phyloP scores from a whole-genome alignment of 2,113 vertebrate genomes.

The Cacatua alba region DNA sequence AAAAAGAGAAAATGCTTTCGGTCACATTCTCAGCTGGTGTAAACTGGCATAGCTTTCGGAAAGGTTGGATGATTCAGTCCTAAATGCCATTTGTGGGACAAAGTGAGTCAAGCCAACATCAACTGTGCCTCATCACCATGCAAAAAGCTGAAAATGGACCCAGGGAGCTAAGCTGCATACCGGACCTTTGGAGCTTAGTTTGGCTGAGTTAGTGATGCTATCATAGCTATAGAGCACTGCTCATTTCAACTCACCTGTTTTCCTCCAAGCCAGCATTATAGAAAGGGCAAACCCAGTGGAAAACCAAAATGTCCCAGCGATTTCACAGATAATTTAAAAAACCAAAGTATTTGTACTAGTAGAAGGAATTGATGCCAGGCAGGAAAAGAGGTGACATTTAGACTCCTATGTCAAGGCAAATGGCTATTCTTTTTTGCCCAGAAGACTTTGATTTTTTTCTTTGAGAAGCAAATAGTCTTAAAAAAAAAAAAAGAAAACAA shows the following conservation, averaged over 20 bases:
- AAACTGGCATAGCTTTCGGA: background rate
- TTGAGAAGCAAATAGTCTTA: conserved; percentile 5
- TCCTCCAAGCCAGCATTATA: background rate
- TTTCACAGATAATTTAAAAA: background rate
- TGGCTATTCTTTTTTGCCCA: background rate
- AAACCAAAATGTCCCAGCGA: background rate
- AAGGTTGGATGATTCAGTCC: conserved; percentile 9
- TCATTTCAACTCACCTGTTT: background rate
- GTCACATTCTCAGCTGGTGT: background rate
- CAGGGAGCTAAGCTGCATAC: background rate
- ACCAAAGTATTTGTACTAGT: background rate
- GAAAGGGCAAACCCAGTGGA: background rate
- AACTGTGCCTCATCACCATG: background rate
- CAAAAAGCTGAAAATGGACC: background rate
- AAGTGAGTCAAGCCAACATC: conserved; percentile 30
- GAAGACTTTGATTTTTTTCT: background rate
- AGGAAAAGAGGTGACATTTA: background rate
- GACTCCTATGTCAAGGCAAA: background rate
- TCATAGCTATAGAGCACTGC: background rate
- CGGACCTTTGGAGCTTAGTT: background rate
- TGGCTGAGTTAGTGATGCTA: background rate
- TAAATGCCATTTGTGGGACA: background rate
- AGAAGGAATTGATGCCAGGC: background rate
- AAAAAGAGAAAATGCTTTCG: background rate
- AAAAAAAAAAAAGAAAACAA: background rate